Conservation (phyloP, 2,113 vertebrate genomes). For the Aldabrachelys gigantea region DNA sequence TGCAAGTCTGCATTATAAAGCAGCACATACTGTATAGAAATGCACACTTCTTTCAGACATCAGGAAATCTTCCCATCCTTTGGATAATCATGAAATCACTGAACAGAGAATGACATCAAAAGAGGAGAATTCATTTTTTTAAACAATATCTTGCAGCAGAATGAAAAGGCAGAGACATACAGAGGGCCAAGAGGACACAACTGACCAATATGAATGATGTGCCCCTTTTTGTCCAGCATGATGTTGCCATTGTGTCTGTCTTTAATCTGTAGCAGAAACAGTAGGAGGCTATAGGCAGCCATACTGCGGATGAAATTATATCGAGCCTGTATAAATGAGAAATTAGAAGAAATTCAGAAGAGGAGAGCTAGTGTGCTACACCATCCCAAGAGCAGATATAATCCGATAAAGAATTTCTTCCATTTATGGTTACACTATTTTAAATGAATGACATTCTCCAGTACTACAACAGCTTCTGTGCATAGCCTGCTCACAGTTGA, state of each 20-base stretch:
- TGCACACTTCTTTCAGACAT: not conserved
- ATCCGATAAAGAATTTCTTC: not conserved
- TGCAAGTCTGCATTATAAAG: not conserved
- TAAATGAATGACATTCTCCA: not conserved
- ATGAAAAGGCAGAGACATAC: not conserved
- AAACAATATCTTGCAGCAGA: not conserved
- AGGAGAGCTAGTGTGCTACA: not conserved
- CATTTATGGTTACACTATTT: not conserved
- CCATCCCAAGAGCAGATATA: not conserved
- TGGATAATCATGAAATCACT: not conserved
- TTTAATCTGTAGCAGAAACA: conserved; percentile 97
- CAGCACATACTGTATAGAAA: not conserved
- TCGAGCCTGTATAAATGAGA: conserved; percentile 83
- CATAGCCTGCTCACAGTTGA: not conserved
- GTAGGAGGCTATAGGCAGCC: conserved; percentile 95
- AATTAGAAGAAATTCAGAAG: conserved; percentile 10
- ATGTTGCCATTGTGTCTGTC: conserved; percentile 98
- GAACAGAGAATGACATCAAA: not conserved
- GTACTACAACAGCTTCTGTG: not conserved
- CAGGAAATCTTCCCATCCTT: not conserved
- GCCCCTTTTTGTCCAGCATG: conserved; percentile 97
- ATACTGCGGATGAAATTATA: conserved; percentile 99
- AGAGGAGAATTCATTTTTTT: not conserved
- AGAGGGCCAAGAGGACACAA: not conserved
- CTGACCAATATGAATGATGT: conserved; percentile 97